These are phyloP conservation scores for Xestia sexstrigata DNA, from an alignment of 2,888 invertebrate species.

Conservation along the genomic window DNA sequence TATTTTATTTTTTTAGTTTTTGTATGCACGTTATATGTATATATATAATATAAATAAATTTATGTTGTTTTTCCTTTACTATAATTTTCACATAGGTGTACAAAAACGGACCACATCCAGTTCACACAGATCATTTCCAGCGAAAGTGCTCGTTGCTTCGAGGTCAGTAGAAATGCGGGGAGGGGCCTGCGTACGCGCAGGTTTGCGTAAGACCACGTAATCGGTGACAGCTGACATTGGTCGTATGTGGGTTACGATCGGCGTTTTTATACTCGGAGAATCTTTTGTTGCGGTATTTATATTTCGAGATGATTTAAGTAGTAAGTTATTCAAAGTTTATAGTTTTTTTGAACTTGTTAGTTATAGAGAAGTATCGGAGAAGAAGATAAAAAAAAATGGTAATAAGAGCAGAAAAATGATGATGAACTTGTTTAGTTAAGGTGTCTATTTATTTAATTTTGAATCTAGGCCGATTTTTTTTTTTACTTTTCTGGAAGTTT, in stretches of 20 bases:
- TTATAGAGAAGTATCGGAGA: too few species aligned
- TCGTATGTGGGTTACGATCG: conserved; percentile 68
- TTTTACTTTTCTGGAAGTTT: too few species aligned
- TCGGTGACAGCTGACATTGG: conserved; percentile 76
- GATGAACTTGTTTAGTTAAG: too few species aligned
- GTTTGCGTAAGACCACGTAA: conserved; percentile 75
- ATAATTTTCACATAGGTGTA: conserved; percentile 1
- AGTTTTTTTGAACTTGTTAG: not conserved
- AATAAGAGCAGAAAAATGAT: too few species aligned
- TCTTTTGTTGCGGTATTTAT: conserved; percentile 32
- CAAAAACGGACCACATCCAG: conserved; percentile 48
- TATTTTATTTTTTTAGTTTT: not conserved
- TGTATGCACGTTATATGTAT: not conserved
- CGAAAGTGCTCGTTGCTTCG: conserved; percentile 72
- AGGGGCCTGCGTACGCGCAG: conserved; percentile 72
- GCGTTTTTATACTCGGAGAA: conserved; percentile 36
- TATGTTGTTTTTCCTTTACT: not conserved
- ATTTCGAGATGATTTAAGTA: not conserved
- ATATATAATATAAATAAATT: too few species aligned
- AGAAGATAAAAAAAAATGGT: too few species aligned
- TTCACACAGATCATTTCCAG: conserved; percentile 50
- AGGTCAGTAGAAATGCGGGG: conserved; percentile 72
- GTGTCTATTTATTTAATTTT: too few species aligned
- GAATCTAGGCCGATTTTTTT: too few species aligned
- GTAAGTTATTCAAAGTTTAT: not conserved